Base-by-base conservation (phyloP, 2,888 invertebrate species). In the Baronia brevicornis region DNA sequence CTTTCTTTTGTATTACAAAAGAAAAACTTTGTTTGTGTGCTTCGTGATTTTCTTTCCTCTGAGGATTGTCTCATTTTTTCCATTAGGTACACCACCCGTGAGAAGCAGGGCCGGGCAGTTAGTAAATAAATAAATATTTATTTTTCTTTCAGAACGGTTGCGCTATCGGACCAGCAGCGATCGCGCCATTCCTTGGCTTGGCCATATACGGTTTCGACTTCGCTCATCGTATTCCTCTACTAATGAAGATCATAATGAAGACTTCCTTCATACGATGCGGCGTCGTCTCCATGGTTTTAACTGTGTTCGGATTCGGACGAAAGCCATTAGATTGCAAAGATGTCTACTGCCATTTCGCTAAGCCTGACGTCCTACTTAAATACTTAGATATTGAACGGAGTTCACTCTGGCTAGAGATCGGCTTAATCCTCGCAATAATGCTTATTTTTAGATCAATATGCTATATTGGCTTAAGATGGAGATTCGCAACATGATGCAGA, bases 171-270 rank as follows among this genome's bases (percentile, higher is more conserved):
- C 90, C 90, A 1, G 66, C 89, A 32, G 66, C 87, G 0, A 87
- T 90, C 21, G 90, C 90, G 0, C 89, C 90, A 0, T 87, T 89
- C 48, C 85, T 90, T 33, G 90, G 90, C 1, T 63, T 90, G 7
- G 90, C 88, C 0, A 87, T 90, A 38, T 90, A 90, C 60, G 90
- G 90, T 0, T 90, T 90, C 44, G 90, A 90, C 60, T 90, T 90
- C 67, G 90, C 90, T 0, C 80, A 85, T 21, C 73, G 86, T 41
- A 89, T 90, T 34, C 86, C 90, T 0, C 62, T 82, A 3, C 46
- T 85, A 9, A 88, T 90, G 87, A 85, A 87, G 57, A 63, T 87
- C 3, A 44, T 89, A 2, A 89, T 90, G 88, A 89, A 88, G 57
- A 82, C 86, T 3, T 90, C 90, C 11, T 90, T 89, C 64, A 85